Evolutionary conservation across 2,797 vertebrate genomes (phyloP).

Genomic region (Anabas testudineus): DNA sequence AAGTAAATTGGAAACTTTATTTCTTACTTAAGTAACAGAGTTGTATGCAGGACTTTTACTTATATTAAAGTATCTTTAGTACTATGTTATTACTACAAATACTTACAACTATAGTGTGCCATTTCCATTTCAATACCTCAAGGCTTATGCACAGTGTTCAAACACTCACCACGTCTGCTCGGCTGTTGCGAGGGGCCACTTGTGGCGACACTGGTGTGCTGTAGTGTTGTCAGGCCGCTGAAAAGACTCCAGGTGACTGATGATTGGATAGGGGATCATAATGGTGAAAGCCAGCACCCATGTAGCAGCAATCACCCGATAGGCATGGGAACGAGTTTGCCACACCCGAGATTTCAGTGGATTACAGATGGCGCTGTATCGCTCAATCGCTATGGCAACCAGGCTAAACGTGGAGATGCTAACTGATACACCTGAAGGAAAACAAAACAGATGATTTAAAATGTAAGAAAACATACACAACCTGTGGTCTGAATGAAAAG

Average conservation of each 20-base stretch:
- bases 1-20: no score
- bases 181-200: slow-evolving; percentile 85
- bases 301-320: slow-evolving; percentile 91
- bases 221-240: slow-evolving; percentile 67
- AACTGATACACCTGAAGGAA: slow-evolving; percentile 91
- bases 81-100: no score
- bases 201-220: slow-evolving; percentile 86
- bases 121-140: no score
- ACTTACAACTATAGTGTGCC: no score
- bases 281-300: slow-evolving; percentile 92
- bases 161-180: slow-evolving; percentile 90
- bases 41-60: no score
- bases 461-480: slow-evolving; percentile 3
- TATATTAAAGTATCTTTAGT: no score
- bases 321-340: slow-evolving; percentile 97
- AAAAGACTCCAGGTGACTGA: slow-evolving; percentile 83
- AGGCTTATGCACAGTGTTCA: no score
- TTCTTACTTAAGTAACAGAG: no score
- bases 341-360: slow-evolving; percentile 94
- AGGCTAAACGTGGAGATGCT: slow-evolving; percentile 97
- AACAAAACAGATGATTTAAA: slow-evolving; percentile 31
- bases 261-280: slow-evolving; percentile 94
- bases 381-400: slow-evolving; percentile 96
- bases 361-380: slow-evolving; percentile 97
- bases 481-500: slow-evolving; percentile 26